Conservation (phyloP, 2,113 vertebrate species). For the Amazona guildingii region DNA sequence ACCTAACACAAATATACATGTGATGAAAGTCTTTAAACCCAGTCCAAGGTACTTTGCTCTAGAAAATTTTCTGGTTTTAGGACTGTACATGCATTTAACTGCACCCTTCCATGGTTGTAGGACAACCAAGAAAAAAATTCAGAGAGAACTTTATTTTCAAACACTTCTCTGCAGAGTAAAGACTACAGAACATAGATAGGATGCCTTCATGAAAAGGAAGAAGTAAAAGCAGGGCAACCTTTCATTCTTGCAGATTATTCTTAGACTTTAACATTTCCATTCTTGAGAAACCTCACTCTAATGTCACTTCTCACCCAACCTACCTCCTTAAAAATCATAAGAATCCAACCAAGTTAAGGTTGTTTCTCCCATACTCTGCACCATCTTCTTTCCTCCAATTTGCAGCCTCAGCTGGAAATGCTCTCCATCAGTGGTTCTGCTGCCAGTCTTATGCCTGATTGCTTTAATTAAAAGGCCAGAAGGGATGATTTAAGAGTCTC, state of each 20-base stretch:
- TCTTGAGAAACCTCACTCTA: not conserved
- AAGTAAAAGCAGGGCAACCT: not conserved
- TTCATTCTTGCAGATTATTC: not conserved
- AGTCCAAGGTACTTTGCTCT: not conserved
- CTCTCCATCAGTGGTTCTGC: not conserved
- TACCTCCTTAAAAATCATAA: not conserved
- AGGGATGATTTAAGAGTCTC: constrained; percentile 22
- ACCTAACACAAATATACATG: not conserved
- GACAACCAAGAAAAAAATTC: not conserved
- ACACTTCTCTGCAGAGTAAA: not conserved
- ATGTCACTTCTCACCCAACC: not conserved
- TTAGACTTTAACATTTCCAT: not conserved
- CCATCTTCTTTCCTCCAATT: not conserved
- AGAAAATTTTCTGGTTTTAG: not conserved
- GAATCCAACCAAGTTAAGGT: not conserved
- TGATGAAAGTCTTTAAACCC: not conserved
- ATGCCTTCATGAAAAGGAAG: not conserved
- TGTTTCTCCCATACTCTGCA: not conserved
- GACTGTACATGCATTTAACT: not conserved
- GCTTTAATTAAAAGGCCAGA: constrained; percentile 47
- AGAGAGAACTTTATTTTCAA: not conserved
- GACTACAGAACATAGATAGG: not conserved
- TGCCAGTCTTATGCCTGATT: not conserved
- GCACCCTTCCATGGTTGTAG: not conserved
- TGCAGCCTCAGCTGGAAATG: not conserved